Evolutionary conservation across 23 tunicate species (phyloP).

Genomic region (Pegea sp.): DNA sequence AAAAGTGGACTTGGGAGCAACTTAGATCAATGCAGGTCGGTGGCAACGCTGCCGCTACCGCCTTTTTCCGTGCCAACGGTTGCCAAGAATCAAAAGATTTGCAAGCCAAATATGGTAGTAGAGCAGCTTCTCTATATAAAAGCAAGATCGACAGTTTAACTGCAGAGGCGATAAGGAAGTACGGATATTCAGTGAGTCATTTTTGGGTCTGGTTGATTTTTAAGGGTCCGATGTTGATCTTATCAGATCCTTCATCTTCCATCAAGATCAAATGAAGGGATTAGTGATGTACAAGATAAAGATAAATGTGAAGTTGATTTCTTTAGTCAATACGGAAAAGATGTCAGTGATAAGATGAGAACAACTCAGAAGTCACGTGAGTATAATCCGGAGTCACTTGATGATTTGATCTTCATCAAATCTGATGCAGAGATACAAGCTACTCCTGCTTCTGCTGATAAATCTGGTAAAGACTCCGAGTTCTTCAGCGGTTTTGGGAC

Average conservation of each 20-base stretch:
- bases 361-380: neutral
- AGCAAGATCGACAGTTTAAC: constrained; percentile 38
- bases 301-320: too few species aligned
- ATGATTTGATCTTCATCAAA: neutral
- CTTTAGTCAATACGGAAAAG: too few species aligned
- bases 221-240: neutral
- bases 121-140: constrained; percentile 70
- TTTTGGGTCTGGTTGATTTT: neutral
- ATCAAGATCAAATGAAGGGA: too few species aligned
- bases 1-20: constrained; percentile 96
- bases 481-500: too few species aligned
- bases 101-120: constrained; percentile 65
- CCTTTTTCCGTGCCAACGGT: constrained; percentile 81
- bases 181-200: constrained; percentile 19
- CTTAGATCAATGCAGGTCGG: constrained; percentile 96
- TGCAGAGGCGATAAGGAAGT: constrained; percentile 70
- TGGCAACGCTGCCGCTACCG: constrained; percentile 84
- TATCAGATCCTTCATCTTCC: constrained; percentile 50
- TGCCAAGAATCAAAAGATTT: constrained; percentile 42
- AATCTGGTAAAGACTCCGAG: too few species aligned
- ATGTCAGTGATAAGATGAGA: too few species aligned
- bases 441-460: neutral
- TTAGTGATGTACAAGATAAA: too few species aligned
- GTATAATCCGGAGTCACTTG: neutral
- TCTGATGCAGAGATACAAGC: neutral